phyloP scores from a whole-genome alignment of 2,797 vertebrate genomes.

The Hydrocynus forskahlii region DNA sequence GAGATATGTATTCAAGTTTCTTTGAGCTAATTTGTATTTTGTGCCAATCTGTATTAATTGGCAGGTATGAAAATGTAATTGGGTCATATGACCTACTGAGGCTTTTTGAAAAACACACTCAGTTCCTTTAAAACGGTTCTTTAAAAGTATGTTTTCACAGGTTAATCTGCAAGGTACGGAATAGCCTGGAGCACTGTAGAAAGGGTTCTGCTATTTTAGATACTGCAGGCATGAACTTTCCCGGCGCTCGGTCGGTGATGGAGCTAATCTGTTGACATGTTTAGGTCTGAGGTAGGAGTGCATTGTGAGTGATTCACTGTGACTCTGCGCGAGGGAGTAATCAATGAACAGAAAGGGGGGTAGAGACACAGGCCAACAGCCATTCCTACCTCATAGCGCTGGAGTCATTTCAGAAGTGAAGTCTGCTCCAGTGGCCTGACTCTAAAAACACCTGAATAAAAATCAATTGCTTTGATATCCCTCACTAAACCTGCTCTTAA shows the following conservation, averaged over 20 bases:
- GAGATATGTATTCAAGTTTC: neutral
- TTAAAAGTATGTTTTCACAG: neutral
- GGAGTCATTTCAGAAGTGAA: slow-evolving; percentile 12
- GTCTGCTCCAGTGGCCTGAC: slow-evolving; percentile 24
- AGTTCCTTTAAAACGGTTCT: neutral
- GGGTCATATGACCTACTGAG: neutral
- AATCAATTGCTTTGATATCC: slow-evolving; percentile 34
- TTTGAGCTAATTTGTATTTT: neutral
- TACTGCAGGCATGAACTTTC: neutral
- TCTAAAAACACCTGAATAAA: slow-evolving; percentile 38
- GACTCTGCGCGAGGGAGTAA: slow-evolving; percentile 36
- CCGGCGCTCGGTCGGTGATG: neutral
- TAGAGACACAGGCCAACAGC: slow-evolving; percentile 20
- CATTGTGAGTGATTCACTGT: slow-evolving; percentile 41
- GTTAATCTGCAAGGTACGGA: neutral
- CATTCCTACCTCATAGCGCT: slow-evolving; percentile 11
- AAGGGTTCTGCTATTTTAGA: slow-evolving; percentile 3
- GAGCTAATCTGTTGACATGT: slow-evolving; percentile 27
- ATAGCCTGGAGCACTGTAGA: neutral
- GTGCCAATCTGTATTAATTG: neutral
- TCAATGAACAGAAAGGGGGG: slow-evolving; percentile 37
- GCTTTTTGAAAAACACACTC: neutral
- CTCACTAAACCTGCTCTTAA: slow-evolving; percentile 31
- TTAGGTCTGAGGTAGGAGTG: slow-evolving; percentile 16
- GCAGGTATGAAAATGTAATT: neutral